Evolutionary conservation across 2,888 invertebrate species (phyloP).

Genomic region (Epinotia bilunana): DNA sequence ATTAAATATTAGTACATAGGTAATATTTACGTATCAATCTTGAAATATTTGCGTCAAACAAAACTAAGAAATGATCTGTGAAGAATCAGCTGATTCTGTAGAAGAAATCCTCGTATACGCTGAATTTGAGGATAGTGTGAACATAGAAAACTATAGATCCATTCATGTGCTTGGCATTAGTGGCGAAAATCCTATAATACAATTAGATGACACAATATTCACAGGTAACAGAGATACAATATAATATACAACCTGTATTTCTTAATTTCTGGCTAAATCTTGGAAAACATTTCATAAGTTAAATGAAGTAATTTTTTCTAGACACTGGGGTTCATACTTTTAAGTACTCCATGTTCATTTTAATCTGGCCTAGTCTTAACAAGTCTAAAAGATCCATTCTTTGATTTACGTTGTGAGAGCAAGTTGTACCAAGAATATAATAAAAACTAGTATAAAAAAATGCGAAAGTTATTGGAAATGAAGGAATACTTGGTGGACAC

Average conservation of each 20-base stretch:
- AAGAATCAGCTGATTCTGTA: slow-evolving; percentile 69
- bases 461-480: no score
- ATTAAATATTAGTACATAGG: neutral
- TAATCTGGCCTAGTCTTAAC: no score
- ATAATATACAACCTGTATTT: neutral
- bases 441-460: no score
- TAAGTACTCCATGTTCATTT: no score
- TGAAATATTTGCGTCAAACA: neutral
- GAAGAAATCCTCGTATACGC: slow-evolving; percentile 86
- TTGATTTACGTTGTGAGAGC: no score
- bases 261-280: neutral
- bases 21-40: neutral
- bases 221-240: slow-evolving; percentile 70
- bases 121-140: slow-evolving; percentile 83
- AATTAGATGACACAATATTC: slow-evolving; percentile 87
- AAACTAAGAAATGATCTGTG: slow-evolving; percentile 29
- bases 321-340: no score
- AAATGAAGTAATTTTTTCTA: no score
- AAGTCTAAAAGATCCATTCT: no score
- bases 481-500: neutral
- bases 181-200: slow-evolving; percentile 86
- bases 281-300: neutral
- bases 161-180: slow-evolving; percentile 86
- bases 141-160: slow-evolving; percentile 78
- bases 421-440: no score